Conservation (phyloP, 1,140 invertebrate genomes). For the Drosophila funebris region DNA sequence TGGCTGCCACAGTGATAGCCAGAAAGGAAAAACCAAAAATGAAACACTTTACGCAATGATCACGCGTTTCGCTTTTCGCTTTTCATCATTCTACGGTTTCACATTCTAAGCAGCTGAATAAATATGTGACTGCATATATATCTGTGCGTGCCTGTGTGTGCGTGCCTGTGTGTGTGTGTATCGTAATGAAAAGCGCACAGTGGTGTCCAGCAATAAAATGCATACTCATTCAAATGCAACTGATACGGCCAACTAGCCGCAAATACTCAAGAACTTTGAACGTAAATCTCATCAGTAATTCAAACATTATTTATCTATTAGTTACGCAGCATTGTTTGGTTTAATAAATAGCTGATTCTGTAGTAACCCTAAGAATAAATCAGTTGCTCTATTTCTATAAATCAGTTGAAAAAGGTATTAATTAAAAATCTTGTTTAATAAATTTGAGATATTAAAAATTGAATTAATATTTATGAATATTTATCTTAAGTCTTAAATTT, state of each 20-base stretch:
- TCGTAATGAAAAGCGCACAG: conserved; percentile 21
- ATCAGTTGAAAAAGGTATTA: not conserved
- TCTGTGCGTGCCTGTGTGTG: not conserved
- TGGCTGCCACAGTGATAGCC: not conserved
- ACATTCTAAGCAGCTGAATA: conserved; percentile 56
- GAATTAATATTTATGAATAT: not conserved
- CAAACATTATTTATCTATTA: too few species aligned
- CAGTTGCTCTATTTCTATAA: too few species aligned
- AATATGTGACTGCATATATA: conserved; percentile 7
- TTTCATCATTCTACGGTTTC: conserved; percentile 76
- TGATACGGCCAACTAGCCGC: not conserved
- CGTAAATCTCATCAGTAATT: too few species aligned
- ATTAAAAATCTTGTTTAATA: not conserved
- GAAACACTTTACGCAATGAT: conserved; percentile 78
- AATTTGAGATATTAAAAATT: not conserved
- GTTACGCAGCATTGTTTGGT: too few species aligned
- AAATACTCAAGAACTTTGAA: not conserved
- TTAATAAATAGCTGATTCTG: too few species aligned
- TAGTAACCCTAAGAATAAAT: not conserved
- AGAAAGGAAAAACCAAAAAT: conserved; percentile 25
- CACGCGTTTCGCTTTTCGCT: conserved; percentile 64
- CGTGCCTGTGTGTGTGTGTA: conserved; percentile 6
- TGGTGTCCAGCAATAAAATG: conserved; percentile 25
- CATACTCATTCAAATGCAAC: not conserved
- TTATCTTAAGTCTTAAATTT: conserved; percentile 8